phyloP scores from a whole-genome alignment of 2,888 invertebrate species.

The Tachina fera region DNA sequence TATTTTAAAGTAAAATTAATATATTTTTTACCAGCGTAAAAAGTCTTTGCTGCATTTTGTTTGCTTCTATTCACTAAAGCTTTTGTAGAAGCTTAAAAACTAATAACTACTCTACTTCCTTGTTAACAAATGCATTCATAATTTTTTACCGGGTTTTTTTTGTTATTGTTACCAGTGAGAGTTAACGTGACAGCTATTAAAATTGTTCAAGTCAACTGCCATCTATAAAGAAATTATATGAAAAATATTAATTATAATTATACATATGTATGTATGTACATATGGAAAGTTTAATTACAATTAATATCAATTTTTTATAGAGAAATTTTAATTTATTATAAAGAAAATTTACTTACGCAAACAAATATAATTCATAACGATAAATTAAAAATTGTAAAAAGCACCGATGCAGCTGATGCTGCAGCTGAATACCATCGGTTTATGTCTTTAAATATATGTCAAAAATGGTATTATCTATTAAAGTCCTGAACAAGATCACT shows the following conservation, averaged over 20 bases:
- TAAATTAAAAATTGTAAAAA: too few relatives aligned
- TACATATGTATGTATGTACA: too few relatives aligned
- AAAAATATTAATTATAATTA: background rate
- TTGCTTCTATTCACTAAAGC: constrained; percentile 1
- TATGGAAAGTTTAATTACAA: too few relatives aligned
- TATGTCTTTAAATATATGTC: too few relatives aligned
- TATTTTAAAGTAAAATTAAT: background rate
- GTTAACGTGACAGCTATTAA: constrained; percentile 4
- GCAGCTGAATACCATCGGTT: too few relatives aligned
- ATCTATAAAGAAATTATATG: background rate
- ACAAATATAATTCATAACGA: background rate
- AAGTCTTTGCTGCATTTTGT: background rate
- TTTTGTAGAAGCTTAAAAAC: constrained; percentile 4
- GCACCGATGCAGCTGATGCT: too few relatives aligned
- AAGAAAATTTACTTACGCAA: background rate
- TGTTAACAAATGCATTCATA: background rate
- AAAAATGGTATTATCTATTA: too few relatives aligned
- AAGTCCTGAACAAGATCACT: too few relatives aligned
- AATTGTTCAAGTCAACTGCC: background rate
- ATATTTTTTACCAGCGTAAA: background rate
- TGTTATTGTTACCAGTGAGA: constrained; percentile 7
- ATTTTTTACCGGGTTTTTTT: background rate
- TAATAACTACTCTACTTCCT: constrained; percentile 17
- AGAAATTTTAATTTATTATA: background rate
- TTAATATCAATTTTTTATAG: background rate